Conservation (phyloP, 1,140 invertebrate genomes). For the Colletes latitarsis region DNA sequence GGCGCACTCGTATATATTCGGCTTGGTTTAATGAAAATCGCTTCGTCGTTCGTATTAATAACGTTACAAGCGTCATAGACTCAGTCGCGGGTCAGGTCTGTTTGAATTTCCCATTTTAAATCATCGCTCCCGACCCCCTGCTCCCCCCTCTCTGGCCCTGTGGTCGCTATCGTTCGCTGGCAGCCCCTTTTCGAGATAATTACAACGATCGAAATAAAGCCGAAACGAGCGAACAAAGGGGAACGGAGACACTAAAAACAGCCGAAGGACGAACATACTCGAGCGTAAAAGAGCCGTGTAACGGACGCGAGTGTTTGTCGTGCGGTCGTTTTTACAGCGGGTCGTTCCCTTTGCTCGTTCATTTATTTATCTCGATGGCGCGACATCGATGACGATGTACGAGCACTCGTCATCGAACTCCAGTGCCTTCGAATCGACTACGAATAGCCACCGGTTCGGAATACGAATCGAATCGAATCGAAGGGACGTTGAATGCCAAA, state of each 20-base stretch:
- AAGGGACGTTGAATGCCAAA: too few species aligned
- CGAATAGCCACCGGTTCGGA: too few species aligned
- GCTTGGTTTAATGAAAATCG: conserved; percentile 47
- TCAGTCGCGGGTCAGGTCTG: background rate
- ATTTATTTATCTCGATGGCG: conserved; percentile 14
- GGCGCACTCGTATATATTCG: conserved; percentile 6
- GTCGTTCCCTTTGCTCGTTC: background rate
- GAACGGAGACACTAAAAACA: conserved; percentile 1
- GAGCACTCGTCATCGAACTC: too few species aligned
- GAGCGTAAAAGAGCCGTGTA: background rate
- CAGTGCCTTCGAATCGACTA: too few species aligned
- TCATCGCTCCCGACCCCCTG: background rate
- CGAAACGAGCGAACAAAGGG: conserved; percentile 3
- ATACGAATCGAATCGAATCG: too few species aligned
- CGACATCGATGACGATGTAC: background rate
- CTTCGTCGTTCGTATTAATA: conserved; percentile 39
- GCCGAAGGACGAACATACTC: background rate
- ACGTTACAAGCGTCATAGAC: conserved; percentile 29
- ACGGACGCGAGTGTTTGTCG: background rate
- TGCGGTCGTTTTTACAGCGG: background rate
- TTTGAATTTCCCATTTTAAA: conserved; percentile 49
- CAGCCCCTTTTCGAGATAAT: conserved; percentile 17
- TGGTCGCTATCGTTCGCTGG: too few species aligned
- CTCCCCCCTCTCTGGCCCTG: background rate
- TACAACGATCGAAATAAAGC: conserved; percentile 34